These are phyloP conservation scores for Drosophila acutilabella DNA, from an alignment of 2,888 invertebrate genomes.

Conservation along the genomic window DNA sequence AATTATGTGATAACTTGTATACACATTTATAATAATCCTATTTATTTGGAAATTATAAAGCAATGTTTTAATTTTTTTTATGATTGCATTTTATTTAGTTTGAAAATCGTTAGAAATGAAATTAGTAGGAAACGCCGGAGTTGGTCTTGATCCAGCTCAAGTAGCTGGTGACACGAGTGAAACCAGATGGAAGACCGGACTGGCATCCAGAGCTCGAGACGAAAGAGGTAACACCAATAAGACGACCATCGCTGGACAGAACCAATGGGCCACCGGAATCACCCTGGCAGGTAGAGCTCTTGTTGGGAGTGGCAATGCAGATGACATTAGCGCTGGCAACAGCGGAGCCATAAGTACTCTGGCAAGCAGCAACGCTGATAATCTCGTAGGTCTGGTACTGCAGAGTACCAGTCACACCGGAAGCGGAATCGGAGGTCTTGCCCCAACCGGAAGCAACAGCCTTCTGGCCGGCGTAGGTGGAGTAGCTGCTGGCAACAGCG, in stretches of 20 bases:
- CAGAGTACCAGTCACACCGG: slow-evolving; percentile 69
- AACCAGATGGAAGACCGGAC: slow-evolving; percentile 57
- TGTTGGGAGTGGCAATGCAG: slow-evolving; percentile 65
- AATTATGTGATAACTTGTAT: too few species aligned
- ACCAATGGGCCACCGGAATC: slow-evolving; percentile 82
- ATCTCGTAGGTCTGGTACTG: slow-evolving; percentile 72
- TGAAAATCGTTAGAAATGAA: slow-evolving; percentile 7
- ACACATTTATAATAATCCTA: too few species aligned
- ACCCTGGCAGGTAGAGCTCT: slow-evolving; percentile 70
- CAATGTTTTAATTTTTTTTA: not conserved
- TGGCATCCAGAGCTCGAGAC: slow-evolving; percentile 54
- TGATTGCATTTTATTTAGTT: slow-evolving; percentile 12
- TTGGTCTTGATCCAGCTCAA: slow-evolving; percentile 59
- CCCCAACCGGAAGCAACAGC: slow-evolving; percentile 86
- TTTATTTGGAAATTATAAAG: not conserved
- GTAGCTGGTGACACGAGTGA: slow-evolving; percentile 64
- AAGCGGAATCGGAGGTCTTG: slow-evolving; percentile 57
- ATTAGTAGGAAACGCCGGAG: slow-evolving; percentile 60
- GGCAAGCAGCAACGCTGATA: slow-evolving; percentile 78
- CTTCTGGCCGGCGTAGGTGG: slow-evolving; percentile 69
- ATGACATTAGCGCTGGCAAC: slow-evolving; percentile 48
- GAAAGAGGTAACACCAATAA: slow-evolving; percentile 71
- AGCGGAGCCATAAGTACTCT: slow-evolving; percentile 41
- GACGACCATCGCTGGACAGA: slow-evolving; percentile 29
- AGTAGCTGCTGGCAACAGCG: slow-evolving; percentile 40